Evolutionary conservation across 2,113 vertebrate species (phyloP).

Genomic region (Onychostruthus taczanowskii): DNA sequence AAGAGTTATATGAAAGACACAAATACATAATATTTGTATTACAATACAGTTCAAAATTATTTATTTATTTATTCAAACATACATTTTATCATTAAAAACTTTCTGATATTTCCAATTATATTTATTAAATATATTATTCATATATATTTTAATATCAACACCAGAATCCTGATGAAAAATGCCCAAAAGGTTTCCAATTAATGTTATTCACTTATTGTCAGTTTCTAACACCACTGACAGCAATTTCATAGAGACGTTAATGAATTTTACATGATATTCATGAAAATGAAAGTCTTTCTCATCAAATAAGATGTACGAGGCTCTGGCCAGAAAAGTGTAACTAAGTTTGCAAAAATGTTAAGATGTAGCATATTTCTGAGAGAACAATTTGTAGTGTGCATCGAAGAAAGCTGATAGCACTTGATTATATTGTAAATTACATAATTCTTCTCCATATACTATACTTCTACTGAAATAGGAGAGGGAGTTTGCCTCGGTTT

Average conservation of each 20-base stretch:
- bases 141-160: neutral
- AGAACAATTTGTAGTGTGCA: neutral
- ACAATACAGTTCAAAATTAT: neutral
- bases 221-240: neutral
- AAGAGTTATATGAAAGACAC: neutral
- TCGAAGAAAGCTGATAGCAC: neutral
- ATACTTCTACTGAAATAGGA: neutral
- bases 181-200: neutral
- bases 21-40: neutral
- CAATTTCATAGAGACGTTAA: constrained; percentile 21
- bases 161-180: neutral
- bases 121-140: neutral
- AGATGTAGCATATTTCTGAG: neutral
- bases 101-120: neutral
- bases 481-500: neutral
- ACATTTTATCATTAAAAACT: neutral
- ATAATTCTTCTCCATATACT: neutral
- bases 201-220: neutral
- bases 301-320: neutral
- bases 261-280: constrained; percentile 43
- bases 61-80: neutral
- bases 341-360: constrained; percentile 25
- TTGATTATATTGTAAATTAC: constrained; percentile 19
- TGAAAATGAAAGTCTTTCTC: neutral
- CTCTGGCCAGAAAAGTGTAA: constrained; percentile 7